Evolutionary conservation across 2,888 invertebrate genomes (phyloP).

Genomic region (Belgica antarctica): DNA sequence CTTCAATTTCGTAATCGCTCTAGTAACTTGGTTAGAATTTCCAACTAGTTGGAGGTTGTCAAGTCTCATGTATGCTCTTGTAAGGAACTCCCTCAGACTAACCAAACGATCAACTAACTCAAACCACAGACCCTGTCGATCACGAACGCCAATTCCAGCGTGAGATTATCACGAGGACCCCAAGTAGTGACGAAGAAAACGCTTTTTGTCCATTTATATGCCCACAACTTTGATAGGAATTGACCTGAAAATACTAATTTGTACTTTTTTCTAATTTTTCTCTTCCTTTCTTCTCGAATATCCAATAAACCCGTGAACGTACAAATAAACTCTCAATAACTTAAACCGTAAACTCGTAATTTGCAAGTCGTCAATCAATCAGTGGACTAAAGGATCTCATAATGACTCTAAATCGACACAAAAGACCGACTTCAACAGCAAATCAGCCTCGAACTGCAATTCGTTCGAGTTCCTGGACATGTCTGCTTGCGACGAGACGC

Average conservation of each 20-base stretch:
- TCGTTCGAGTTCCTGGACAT: conserved; percentile 29
- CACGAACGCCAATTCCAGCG: no score
- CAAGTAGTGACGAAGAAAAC: neutral
- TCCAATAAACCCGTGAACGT: neutral
- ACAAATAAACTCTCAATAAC: neutral
- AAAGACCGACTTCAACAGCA: conserved; percentile 7
- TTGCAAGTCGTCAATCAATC: conserved; percentile 14
- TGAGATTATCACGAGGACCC: conserved; percentile 4
- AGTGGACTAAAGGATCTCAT: neutral
- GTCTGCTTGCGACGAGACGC: conserved; percentile 21
- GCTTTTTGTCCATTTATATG: neutral
- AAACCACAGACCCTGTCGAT: no score
- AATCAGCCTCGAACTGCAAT: conserved; percentile 10
- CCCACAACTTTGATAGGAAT: neutral
- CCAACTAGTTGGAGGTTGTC: no score
- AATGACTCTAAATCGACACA: neutral
- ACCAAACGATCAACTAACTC: no score
- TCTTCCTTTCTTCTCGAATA: conserved; percentile 16
- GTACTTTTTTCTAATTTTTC: conserved; percentile 16
- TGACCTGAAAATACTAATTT: conserved; percentile 23
- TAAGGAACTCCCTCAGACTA: no score
- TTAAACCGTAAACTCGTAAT: neutral
- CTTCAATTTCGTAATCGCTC: conserved; percentile 16
- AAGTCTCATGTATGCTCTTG: no score
- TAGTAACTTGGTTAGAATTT: conserved; percentile 5